These are phyloP conservation scores for Otolemur crassicaudatus DNA, from an alignment of 2,797 vertebrate genomes.

Conservation along the genomic window DNA sequence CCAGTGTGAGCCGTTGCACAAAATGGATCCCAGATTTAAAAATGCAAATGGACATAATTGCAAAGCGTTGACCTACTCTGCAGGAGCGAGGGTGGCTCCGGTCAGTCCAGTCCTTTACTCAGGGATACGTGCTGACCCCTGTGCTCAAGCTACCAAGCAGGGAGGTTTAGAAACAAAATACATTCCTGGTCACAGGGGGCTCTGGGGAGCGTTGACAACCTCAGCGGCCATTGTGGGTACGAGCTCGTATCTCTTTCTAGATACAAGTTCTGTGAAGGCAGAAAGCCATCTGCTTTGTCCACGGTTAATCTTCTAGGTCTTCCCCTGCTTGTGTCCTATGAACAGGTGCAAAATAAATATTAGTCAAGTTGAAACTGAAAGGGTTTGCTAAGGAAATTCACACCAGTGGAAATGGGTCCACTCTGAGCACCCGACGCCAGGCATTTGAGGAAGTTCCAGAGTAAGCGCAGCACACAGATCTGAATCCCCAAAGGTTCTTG, in stretches of 20 bases:
- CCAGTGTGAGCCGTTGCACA: constrained; percentile 55
- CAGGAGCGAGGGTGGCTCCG: background rate
- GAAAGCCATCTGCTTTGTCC: background rate
- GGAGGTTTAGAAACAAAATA: background rate
- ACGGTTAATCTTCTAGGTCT: background rate
- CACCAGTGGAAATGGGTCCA: background rate
- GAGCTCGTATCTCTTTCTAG: background rate
- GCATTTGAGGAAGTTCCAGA: background rate
- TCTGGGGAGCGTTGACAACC: background rate
- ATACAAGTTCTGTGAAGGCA: background rate
- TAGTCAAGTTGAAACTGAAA: background rate
- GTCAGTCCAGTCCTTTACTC: background rate
- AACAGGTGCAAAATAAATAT: background rate
- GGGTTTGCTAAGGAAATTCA: background rate
- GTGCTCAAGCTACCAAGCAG: background rate
- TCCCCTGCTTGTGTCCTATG: too few relatives aligned
- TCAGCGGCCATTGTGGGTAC: fast-evolving
- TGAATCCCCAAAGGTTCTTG: background rate
- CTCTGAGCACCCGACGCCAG: background rate
- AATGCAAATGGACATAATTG: constrained; percentile 61
- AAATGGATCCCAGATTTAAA: constrained; percentile 77
- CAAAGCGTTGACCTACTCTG: constrained; percentile 41
- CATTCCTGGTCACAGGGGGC: fast-evolving
- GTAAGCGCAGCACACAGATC: too few relatives aligned
- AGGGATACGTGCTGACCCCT: background rate